Evolutionary conservation across 1,140 invertebrate genomes (phyloP).

Genomic region (Leguminivora glycinivorella): DNA sequence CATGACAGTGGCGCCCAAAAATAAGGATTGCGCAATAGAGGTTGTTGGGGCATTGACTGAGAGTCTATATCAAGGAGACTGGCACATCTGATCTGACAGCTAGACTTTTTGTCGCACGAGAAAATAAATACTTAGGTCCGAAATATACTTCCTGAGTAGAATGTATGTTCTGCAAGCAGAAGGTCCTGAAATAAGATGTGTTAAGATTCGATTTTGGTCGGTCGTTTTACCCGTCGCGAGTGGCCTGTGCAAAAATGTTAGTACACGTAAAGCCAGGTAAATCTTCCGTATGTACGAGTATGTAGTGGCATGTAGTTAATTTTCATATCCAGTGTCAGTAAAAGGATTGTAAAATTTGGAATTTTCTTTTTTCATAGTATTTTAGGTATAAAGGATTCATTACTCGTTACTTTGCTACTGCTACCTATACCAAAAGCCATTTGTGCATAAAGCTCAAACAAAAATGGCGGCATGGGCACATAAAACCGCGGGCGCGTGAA

Average conservation of each 20-base stretch:
- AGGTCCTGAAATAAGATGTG: too few species aligned
- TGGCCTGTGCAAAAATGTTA: too few species aligned
- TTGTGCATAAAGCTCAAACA: slow-evolving; percentile 2
- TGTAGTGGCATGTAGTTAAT: too few species aligned
- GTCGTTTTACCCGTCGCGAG: too few species aligned
- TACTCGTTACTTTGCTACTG: background rate
- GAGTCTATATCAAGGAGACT: background rate
- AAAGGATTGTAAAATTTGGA: too few species aligned
- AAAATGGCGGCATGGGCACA: slow-evolving; percentile 4
- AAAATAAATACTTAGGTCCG: background rate
- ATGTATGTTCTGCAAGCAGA: background rate
- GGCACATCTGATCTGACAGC: background rate
- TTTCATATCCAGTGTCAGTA: too few species aligned
- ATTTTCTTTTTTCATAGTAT: too few species aligned
- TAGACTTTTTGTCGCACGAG: background rate
- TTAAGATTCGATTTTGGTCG: too few species aligned
- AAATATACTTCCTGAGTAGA: background rate
- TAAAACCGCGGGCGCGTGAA: slow-evolving; percentile 6
- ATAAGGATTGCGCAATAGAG: background rate
- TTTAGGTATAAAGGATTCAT: background rate
- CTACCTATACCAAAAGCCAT: background rate
- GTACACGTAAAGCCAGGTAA: too few species aligned
- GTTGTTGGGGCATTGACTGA: background rate
- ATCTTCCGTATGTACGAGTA: too few species aligned
- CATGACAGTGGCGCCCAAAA: background rate